Evolutionary conservation across 2,888 invertebrate genomes (phyloP), one percentile per base, ranked within the genome.

Genomic region (Agrotis clavis): DNA sequence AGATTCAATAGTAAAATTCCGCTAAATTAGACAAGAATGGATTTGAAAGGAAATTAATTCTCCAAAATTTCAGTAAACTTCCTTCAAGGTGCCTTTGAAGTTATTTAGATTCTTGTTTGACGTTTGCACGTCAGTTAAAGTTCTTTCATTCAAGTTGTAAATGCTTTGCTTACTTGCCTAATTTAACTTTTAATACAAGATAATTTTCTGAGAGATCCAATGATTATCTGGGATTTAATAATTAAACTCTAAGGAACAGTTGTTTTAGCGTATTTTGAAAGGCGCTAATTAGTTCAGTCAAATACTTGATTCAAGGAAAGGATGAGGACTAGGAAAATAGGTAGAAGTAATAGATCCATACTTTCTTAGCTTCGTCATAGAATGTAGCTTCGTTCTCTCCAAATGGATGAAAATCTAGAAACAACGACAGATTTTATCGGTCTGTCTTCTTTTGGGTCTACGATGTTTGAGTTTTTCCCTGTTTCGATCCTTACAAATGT

Each of bases 151-250:
- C 48, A 74, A 81, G 67, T 85, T 85, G 54, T 78, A 74, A 85
- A 80, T 71, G 77, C 71, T 73, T 82, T 75, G 77, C 77, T 82
- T 81, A 78, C 74, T 68, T 53, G 70, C 57, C 73, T 77, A 83
- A 86, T 86, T 86, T 77, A 86, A 86, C 83, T 86, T 86, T 83
- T 63, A 76, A 74, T 76, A 69, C 71, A 70, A 77, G 56, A 71
- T 79, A 56, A 84, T 82, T 82, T 77, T 71, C 76, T 69, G 61
- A 62, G 14, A 54, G 66, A 60, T 53, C 45, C 61, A 59, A 65
- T 77, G 62, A 65, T 75, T 82, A 76, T 56, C 60, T 51, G 47
- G 48, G 54, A 72, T 82, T 75, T 66, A 74, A 74, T 78, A 73
- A 62, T 54, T 25, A 41, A 35, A 62, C 56, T 56, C 45, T 14